Evolutionary conservation across 1,140 invertebrate genomes (phyloP), one percentile per base, ranked within the genome.

Genomic region (Sminthurides bifidus): DNA sequence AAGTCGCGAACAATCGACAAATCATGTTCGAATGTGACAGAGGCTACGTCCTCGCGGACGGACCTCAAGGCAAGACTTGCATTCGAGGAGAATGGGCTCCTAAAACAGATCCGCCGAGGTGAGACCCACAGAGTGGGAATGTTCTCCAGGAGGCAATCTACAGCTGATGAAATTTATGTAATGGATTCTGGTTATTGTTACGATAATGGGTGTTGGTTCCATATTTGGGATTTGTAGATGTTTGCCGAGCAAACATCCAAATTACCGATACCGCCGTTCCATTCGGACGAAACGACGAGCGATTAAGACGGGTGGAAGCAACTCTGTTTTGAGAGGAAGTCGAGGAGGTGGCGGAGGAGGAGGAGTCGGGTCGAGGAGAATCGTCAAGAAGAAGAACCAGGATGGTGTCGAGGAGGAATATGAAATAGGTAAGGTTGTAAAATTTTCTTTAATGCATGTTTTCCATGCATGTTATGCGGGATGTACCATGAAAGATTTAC

Each of bases 1-100:
- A 90, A 73, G 82, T 87, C 52, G 74, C 73, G 0, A 93, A 92
- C 70, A 94, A 95, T 67, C 89, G 93, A 61, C 88, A 95, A 69
- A 95, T 97, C 27, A 89, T 92, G 81, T 97, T 93, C 70, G 88
- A 94, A 63, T 97, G 93, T 69, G 82, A 93, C 58, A 87, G 89
- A 31, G 60, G 60, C n/a, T 62, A 49, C 23, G 40, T 59, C 14
- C 35, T 63, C 6, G 27, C 52, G 4, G 51, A 63, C 19, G 92
- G 92, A 10, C 88, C 92, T 0, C 85, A 85, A 0, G 92, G 92
- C 3, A 92, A 92, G 0, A 93, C 90, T 0, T 95, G 91, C 66
- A 80, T 94, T 19, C 84, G 87, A 12, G 90, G 90, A 1, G 76
- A 80, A 40, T 94, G 90, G 63, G 50, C 63, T 24, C 63, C 63